phyloP scores from a whole-genome alignment of 2,797 vertebrate genomes.

The Tenualosa ilisha region DNA sequence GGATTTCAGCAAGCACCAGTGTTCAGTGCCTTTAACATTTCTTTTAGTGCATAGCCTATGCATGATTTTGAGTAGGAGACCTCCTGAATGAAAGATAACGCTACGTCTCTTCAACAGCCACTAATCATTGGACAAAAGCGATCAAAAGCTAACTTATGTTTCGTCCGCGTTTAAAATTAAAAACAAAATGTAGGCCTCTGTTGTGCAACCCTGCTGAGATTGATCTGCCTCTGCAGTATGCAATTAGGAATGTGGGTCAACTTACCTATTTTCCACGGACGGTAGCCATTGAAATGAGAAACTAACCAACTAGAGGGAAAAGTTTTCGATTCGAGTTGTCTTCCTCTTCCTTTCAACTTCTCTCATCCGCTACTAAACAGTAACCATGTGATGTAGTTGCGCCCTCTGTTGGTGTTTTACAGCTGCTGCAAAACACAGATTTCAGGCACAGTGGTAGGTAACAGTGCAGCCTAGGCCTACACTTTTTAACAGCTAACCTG shows the following conservation, averaged over 20 bases:
- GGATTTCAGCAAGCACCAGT: not conserved
- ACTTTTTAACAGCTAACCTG: not conserved
- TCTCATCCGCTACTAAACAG: conserved; percentile 41
- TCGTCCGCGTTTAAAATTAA: not conserved
- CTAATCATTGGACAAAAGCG: not conserved
- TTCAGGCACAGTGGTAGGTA: too few relatives aligned
- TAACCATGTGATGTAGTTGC: conserved; percentile 51
- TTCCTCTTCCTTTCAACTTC: conserved; percentile 49
- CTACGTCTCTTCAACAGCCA: not conserved
- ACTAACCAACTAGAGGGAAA: conserved; percentile 33
- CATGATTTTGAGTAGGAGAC: not conserved
- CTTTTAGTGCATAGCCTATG: not conserved
- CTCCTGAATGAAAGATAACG: not conserved
- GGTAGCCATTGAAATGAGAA: conserved; percentile 17
- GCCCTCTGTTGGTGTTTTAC: conserved; percentile 49
- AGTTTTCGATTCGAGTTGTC: conserved; percentile 39
- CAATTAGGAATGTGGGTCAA: not conserved
- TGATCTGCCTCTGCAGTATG: not conserved
- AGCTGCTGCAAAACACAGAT: not conserved
- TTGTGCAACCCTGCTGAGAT: not conserved
- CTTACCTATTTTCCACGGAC: conserved; percentile 23
- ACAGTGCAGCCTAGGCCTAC: not conserved
- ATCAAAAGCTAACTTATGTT: not conserved
- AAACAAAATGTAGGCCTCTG: not conserved
- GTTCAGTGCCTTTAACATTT: not conserved